phyloP scores from a whole-genome alignment of 2,797 vertebrate species.

The Urosaurus nigricauda region DNA sequence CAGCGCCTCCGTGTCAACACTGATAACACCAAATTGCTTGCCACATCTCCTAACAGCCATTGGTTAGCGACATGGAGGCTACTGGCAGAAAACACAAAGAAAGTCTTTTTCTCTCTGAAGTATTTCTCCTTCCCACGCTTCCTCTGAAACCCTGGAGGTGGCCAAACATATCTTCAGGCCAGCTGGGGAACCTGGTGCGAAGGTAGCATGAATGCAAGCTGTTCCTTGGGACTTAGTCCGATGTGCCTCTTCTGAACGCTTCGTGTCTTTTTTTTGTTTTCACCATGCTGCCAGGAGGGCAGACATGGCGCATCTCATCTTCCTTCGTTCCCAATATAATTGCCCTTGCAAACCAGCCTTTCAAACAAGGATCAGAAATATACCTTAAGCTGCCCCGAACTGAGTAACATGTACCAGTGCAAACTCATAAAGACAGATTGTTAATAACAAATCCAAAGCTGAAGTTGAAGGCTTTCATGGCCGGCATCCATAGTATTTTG shows the following conservation, averaged over 20 bases:
- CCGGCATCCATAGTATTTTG: no score
- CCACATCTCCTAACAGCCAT: constrained; percentile 28
- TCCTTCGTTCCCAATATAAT: background rate
- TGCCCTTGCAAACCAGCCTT: background rate
- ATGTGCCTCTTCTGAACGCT: background rate
- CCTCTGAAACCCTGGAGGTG: constrained; percentile 12
- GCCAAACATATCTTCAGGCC: constrained; percentile 20
- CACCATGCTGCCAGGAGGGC: background rate
- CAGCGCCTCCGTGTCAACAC: constrained; percentile 15
- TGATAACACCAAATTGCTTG: background rate
- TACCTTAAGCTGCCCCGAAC: background rate
- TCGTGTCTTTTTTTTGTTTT: background rate
- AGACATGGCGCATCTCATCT: background rate
- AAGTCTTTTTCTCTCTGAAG: background rate
- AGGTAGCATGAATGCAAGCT: background rate
- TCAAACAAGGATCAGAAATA: background rate
- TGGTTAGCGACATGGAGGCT: constrained; percentile 33
- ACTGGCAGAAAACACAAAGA: constrained; percentile 30
- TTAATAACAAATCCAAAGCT: background rate
- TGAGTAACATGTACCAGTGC: background rate
- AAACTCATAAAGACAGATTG: background rate
- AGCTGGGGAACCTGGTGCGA: constrained; percentile 10
- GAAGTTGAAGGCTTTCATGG: no score
- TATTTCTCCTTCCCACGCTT: constrained; percentile 22
- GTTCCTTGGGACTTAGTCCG: background rate